Base-by-base conservation (phyloP, 2,888 invertebrate genomes). In the Parelbella ahira region DNA sequence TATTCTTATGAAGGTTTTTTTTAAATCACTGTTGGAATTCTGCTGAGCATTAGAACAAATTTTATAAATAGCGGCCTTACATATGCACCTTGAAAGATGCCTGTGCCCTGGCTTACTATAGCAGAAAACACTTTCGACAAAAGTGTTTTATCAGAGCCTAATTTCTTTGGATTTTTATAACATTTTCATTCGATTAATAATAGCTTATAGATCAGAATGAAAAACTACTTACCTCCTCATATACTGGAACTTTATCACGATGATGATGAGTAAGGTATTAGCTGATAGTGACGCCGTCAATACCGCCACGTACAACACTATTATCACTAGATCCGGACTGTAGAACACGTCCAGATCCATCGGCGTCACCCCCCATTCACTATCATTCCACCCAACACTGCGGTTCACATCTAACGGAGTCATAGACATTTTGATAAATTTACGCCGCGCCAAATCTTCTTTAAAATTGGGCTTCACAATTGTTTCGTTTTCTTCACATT, bases 171-270 rank as follows among this genome's bases (percentile, higher is more conserved):
- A n/a, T n/a, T n/a, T n/a, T n/a, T n/a, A n/a, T n/a, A n/a, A n/a
- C n/a, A n/a, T n/a, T n/a, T n/a, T n/a, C n/a, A n/a, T n/a, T n/a
- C n/a, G n/a, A n/a, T n/a, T n/a, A n/a, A n/a, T n/a, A n/a, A n/a
- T n/a, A n/a, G n/a, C n/a, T n/a, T n/a, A n/a, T n/a, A n/a, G n/a
- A n/a, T n/a, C n/a, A n/a, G n/a, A n/a, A n/a, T n/a, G n/a, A n/a
- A n/a, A n/a, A n/a, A n/a, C n/a, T n/a, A 72, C 90, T 88, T 64
- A 93, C 93, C 92, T 93, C 54, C 92, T 83, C 91, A 93, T 91
- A 56, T 92, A 92, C 69, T 92, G 91, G 68, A 92, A 92, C 68
- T 92, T 92, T 72, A 92, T 88, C 52, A 93, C 92, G 13, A 93
- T 91, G 49, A 91, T 84, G 53, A 93, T 92, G 32, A 93, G 91